Evolutionary conservation across 2,113 vertebrate genomes (phyloP).

Genomic region (Rhinichthys klamathensis): DNA sequence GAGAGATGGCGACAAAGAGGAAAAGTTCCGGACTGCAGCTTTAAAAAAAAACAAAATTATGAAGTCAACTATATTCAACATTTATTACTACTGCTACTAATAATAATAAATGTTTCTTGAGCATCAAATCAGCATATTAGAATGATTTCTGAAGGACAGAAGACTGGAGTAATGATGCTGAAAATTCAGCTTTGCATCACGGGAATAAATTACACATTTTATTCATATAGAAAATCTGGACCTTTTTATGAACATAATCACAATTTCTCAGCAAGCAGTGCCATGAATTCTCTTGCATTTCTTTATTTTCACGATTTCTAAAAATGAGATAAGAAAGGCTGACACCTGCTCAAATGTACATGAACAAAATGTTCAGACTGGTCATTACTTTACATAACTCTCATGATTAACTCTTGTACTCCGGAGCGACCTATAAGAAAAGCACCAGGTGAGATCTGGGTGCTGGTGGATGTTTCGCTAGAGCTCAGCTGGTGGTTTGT

Average conservation of each 20-base stretch:
- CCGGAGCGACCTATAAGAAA: neutral
- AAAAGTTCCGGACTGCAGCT: too few relatives aligned
- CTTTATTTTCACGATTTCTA: neutral
- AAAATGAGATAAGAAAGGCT: neutral
- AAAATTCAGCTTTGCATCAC: too few relatives aligned
- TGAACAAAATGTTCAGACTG: too few relatives aligned
- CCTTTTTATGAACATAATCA: neutral
- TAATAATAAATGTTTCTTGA: neutral
- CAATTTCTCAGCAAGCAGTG: neutral
- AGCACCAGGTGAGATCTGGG: neutral
- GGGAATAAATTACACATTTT: too few relatives aligned
- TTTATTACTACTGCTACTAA: neutral
- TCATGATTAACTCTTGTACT: neutral
- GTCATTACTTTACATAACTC: neutral
- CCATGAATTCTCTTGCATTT: neutral
- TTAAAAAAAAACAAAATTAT: too few relatives aligned
- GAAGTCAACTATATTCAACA: neutral
- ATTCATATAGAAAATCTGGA: too few relatives aligned
- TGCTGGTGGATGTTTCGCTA: conserved; percentile 30
- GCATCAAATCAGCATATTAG: neutral
- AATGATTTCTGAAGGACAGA: neutral
- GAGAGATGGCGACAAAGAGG: too few relatives aligned
- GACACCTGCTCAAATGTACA: too few relatives aligned
- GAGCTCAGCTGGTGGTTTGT: conserved; percentile 29
- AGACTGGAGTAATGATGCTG: too few relatives aligned